Evolutionary conservation across 2,888 invertebrate genomes (phyloP).

Genomic region (Halocaridina rubra): DNA sequence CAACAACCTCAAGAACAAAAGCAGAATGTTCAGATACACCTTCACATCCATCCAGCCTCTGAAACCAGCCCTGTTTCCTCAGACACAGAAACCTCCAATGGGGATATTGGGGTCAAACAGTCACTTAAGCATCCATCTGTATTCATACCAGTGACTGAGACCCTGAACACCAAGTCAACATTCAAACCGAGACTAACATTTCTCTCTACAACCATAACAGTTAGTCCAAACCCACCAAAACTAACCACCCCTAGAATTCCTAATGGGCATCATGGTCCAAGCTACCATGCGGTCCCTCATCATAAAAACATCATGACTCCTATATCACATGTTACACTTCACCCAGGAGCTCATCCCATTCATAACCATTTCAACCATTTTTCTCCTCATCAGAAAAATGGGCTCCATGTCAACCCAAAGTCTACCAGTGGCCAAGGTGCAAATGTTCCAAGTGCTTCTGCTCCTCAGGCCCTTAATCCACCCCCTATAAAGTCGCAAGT

Average conservation of each 20-base stretch:
- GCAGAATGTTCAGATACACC: conserved; percentile 42
- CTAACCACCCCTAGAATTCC: background rate
- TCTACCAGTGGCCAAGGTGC: background rate
- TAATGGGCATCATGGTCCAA: background rate
- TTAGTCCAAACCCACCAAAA: background rate
- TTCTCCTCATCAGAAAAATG: background rate
- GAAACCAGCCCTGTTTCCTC: background rate
- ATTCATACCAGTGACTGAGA: background rate
- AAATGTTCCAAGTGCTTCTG: background rate
- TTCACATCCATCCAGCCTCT: conserved; percentile 34
- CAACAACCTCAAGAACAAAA: conserved; percentile 18
- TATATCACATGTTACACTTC: background rate
- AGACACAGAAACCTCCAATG: background rate
- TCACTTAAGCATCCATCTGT: too few species aligned
- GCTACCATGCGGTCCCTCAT: background rate
- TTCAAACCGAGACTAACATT: background rate
- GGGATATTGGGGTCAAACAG: background rate
- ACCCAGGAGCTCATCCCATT: background rate
- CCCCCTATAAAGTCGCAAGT: background rate
- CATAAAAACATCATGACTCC: background rate
- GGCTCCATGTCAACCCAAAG: background rate
- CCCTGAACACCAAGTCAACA: background rate
- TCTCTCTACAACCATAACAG: background rate
- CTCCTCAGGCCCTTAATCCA: background rate
- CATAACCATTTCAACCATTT: background rate